Evolutionary conservation across 2,113 vertebrate species (phyloP).

Genomic region (Brachyhypopomus gauderio): DNA sequence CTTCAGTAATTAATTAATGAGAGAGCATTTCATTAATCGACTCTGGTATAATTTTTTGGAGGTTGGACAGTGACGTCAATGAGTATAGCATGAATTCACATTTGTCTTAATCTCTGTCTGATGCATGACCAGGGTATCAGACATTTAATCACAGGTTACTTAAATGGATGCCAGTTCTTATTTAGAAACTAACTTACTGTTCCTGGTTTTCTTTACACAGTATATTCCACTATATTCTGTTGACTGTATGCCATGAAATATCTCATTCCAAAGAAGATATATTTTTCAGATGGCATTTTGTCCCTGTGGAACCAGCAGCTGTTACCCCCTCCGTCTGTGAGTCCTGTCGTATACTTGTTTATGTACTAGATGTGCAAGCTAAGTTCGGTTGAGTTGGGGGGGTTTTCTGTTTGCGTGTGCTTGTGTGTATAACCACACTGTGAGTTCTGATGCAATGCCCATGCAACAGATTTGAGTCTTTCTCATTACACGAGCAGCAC

Average conservation of each 20-base stretch:
- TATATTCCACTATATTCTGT: neutral
- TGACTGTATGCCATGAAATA: neutral
- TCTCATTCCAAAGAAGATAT: conserved; percentile 19
- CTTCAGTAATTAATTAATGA: no score
- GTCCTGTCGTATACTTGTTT: neutral
- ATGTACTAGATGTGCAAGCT: neutral
- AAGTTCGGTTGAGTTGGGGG: neutral
- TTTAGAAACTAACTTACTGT: neutral
- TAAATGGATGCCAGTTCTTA: neutral
- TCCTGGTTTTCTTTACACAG: neutral
- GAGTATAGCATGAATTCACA: no score
- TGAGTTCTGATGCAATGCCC: conserved; percentile 55
- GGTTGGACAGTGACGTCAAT: no score
- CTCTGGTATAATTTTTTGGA: neutral
- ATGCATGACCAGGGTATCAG: neutral
- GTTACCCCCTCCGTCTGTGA: neutral
- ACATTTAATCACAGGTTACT: neutral
- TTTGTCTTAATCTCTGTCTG: neutral
- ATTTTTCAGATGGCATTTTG: neutral
- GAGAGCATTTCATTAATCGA: neutral
- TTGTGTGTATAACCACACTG: conserved; percentile 29
- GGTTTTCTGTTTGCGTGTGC: neutral
- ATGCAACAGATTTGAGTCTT: conserved; percentile 43
- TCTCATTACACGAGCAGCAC: conserved; percentile 28
- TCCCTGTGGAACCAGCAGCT: neutral